Evolutionary conservation across 2,797 vertebrate genomes (phyloP).

Genomic region (Synanceia verrucosa): DNA sequence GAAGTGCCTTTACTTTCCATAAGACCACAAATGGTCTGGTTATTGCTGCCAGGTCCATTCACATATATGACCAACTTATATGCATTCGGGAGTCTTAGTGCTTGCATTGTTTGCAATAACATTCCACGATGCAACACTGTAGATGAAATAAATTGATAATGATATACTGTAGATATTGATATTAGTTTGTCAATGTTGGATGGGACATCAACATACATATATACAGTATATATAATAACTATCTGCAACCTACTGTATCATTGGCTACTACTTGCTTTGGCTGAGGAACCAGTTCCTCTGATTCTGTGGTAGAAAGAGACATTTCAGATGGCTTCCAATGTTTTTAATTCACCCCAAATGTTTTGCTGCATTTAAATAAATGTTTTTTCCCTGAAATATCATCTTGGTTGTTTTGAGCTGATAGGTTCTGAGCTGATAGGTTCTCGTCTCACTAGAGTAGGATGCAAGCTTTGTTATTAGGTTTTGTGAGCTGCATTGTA

Average conservation of each 20-base stretch:
- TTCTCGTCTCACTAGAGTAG: background rate
- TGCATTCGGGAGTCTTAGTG: conserved; percentile 56
- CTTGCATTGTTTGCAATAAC: conserved; percentile 70
- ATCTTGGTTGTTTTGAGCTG: background rate
- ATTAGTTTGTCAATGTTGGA: conserved; percentile 37
- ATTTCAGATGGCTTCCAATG: conserved; percentile 36
- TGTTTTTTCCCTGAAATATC: conserved; percentile 57
- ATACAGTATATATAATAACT: background rate
- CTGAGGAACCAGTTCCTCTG: conserved; percentile 25
- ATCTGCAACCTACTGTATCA: conserved; percentile 46
- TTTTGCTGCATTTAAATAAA: conserved; percentile 74
- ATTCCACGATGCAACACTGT: conserved; percentile 68
- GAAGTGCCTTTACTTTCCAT: conserved; percentile 86
- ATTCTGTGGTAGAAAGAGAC: conserved; percentile 18
- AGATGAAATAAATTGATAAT: conserved; percentile 40
- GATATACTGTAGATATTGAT: conserved; percentile 45
- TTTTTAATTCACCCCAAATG: conserved; percentile 38
- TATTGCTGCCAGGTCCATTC: conserved; percentile 25
- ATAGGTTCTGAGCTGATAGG: background rate
- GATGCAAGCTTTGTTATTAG: background rate
- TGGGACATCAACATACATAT: conserved; percentile 48
- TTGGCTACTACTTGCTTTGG: conserved; percentile 46
- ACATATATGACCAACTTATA: conserved; percentile 50
- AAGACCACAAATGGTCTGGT: conserved; percentile 52
- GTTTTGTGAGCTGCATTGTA: background rate